These are phyloP conservation scores for Ciconia maguari DNA, from an alignment of 2,113 vertebrate species.

Conservation along the genomic window DNA sequence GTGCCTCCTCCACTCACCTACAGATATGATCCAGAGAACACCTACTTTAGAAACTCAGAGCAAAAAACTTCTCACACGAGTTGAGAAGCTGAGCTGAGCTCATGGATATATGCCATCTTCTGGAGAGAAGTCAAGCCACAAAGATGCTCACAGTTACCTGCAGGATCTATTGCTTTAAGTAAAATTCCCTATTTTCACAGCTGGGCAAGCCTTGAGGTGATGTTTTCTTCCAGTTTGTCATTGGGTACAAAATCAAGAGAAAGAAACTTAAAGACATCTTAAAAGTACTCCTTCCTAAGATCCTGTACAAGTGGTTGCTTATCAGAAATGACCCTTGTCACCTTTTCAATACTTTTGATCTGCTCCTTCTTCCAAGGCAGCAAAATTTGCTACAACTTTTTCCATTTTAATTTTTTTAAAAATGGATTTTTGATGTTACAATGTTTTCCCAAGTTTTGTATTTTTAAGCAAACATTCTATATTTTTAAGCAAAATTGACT, in stretches of 20 bases:
- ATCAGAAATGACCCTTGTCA: not conserved
- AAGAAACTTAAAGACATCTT: not conserved
- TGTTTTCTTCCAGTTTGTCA: not conserved
- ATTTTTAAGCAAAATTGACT: not conserved
- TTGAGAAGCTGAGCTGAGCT: not conserved
- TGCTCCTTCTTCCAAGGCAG: not conserved
- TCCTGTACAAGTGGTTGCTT: not conserved
- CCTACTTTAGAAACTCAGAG: not conserved
- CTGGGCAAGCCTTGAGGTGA: not conserved
- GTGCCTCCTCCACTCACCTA: not conserved
- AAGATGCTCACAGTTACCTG: not conserved
- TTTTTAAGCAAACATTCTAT: not conserved
- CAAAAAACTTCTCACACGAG: not conserved
- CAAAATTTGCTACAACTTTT: not conserved
- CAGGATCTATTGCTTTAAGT: not conserved
- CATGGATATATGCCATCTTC: not conserved
- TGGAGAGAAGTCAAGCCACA: not conserved
- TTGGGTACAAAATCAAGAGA: not conserved
- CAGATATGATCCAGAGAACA: not conserved
- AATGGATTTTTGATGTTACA: not conserved
- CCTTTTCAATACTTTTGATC: not conserved
- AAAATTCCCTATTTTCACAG: not conserved
- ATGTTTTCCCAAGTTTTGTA: not conserved
- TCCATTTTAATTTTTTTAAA: not conserved
- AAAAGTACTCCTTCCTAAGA: not conserved